Evolutionary conservation across 2,797 vertebrate species (phyloP), one percentile per base, ranked within the genome.

Genomic region (Ctenochaetus hawaiiensis): DNA sequence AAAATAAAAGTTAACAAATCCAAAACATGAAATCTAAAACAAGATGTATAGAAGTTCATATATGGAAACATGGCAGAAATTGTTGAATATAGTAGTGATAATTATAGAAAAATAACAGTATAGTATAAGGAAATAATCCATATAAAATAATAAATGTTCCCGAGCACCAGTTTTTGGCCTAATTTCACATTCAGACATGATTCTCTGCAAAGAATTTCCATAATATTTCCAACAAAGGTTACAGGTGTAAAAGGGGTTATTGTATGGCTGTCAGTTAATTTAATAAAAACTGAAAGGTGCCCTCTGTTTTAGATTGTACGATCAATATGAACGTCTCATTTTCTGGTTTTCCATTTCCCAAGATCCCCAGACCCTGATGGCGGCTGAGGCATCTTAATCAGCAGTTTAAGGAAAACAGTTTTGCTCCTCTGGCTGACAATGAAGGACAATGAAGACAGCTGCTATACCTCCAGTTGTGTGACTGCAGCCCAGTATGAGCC

Each of bases 321-420:
- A 92, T 92, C 91, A 82, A 92, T 93, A 91, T 74, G 80, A 86
- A 87, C 87, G 71, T 88, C 83, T 85, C 69, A 88, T 90, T 88
- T 89, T 85, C 80, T 82, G 58, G 53, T 89, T 88, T 87, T 80
- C 81, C 73, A 78, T 89, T 90, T 82, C 81, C 78, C 84, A 47
- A 81, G 87, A 88, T 90, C 78, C 83, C 80, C 59, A 51, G 48
- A 83, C 83, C 78, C 81, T 71, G 74, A 86, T 74, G 62, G 64
- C 67, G 53, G 81, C 75, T 23, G 59, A 51, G 79, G 78, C 82
- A 61, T 85, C 91, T 91, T 92, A 91, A 93, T 93, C 89, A 93
- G 87, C 90, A 86, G 81, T 89, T 93, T 91, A 86, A 85, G 82
- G 71, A 91, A 90, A 90, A 84, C 79, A 84, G 80, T 83, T 86